A percentile compares a stretch with the other conserved stretches of the same genome.
Conservation (phyloP, 2,113 vertebrate species). For the Tupaia chinensis region DNA sequence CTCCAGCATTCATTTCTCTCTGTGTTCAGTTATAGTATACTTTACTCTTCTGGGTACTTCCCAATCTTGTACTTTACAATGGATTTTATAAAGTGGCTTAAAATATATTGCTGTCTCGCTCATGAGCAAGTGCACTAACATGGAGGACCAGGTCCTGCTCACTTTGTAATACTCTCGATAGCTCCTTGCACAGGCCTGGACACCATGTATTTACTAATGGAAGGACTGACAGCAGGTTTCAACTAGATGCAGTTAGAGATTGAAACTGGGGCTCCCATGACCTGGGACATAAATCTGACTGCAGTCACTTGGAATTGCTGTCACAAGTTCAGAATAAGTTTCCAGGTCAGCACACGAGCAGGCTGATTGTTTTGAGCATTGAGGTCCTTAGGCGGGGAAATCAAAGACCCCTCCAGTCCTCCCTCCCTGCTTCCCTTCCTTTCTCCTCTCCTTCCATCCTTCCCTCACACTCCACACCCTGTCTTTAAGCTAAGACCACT, state of each 20-base stretch:
- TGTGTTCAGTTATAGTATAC: neutral
- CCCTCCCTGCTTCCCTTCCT: fast-evolving
- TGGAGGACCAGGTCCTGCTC: neutral
- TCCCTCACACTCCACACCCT: neutral
- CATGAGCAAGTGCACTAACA: neutral
- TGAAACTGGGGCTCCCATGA: neutral
- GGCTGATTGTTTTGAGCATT: neutral
- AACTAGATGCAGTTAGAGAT: neutral
- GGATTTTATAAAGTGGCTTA: neutral
- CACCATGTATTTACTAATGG: too few relatives aligned
- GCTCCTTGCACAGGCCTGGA: neutral
- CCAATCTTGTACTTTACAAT: neutral
- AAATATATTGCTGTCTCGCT: neutral
- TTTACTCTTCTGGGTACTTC: neutral
- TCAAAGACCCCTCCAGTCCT: fast-evolving
- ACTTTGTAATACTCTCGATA: neutral
- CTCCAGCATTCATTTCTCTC: neutral
- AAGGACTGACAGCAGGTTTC: neutral
- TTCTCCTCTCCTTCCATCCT: neutral
- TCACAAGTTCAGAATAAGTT: neutral
- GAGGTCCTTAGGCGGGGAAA: neutral
- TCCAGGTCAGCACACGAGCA: neutral
- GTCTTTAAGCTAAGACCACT: neutral
- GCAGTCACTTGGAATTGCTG: neutral
- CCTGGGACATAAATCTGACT: too few relatives aligned